Evolutionary conservation across 2,797 vertebrate species (phyloP).

Genomic region (Pangasius krempfi): DNA sequence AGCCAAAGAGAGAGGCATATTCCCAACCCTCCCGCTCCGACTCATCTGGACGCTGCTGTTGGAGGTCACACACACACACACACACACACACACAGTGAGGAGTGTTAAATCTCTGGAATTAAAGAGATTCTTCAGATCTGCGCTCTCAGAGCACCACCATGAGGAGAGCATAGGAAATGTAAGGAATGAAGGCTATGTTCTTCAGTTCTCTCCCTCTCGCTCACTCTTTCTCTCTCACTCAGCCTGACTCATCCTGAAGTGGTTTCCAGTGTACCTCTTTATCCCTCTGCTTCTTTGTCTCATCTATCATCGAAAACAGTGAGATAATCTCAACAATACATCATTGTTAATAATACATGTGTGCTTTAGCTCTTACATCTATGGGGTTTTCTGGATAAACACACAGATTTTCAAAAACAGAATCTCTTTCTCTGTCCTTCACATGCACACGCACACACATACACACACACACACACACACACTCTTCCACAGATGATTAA

Average conservation of each 20-base stretch:
- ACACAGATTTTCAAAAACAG: constrained; percentile 33
- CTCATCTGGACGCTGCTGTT: constrained; percentile 85
- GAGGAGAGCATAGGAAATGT: constrained; percentile 38
- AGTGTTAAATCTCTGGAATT: constrained; percentile 16
- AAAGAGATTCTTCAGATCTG: constrained; percentile 4
- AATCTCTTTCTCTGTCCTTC: constrained; percentile 28
- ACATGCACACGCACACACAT: constrained; percentile 13
- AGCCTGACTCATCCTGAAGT: constrained; percentile 54
- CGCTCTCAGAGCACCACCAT: constrained; percentile 52
- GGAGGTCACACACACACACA: constrained; percentile 31
- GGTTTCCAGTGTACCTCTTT: constrained; percentile 30
- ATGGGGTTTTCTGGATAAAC: constrained; percentile 31
- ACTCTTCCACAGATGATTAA: constrained; percentile 54
- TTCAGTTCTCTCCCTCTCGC: not conserved
- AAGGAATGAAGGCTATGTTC: not conserved
- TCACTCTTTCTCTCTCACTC: constrained; percentile 4
- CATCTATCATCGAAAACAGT: constrained; percentile 45
- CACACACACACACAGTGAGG: constrained; percentile 37
- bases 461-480: constrained; percentile 25
- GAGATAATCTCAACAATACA: constrained; percentile 49
- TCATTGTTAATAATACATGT: constrained; percentile 54
- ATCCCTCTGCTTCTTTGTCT: constrained; percentile 29
- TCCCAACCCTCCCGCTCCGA: constrained; percentile 91
- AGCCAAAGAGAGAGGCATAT: constrained; percentile 93
- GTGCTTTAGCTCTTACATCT: constrained; percentile 36